A percentile compares a stretch with the other conserved stretches of the same genome.
Evolutionary conservation across 2,113 vertebrate genomes (phyloP).

Genomic region (Pavo muticus): DNA sequence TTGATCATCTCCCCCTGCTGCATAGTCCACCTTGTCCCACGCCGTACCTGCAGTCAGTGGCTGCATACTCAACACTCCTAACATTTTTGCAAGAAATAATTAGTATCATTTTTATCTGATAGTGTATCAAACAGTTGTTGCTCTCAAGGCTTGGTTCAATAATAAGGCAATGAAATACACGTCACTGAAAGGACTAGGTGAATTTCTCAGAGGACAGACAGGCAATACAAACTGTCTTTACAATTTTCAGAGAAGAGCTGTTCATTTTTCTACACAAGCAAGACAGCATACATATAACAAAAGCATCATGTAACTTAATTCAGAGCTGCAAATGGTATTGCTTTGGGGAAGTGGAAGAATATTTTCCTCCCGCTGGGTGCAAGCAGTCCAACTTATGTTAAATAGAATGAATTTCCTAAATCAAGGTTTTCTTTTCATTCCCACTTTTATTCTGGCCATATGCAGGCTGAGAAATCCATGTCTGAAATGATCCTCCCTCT

Average conservation of each 20-base stretch:
- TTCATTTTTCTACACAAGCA: background rate
- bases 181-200: background rate
- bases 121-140: background rate
- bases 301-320: background rate
- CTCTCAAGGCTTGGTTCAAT: background rate
- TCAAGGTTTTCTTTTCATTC: background rate
- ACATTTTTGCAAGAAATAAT: background rate
- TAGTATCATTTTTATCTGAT: background rate
- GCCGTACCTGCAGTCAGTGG: background rate
- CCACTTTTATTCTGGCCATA: background rate
- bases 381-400: background rate
- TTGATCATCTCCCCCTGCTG: slow-evolving; percentile 2
- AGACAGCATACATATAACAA: background rate
- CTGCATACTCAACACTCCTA: background rate
- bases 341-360: background rate
- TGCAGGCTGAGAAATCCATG: background rate
- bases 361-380: background rate
- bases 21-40: background rate
- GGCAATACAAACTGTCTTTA: background rate
- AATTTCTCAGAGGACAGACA: background rate
- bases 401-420: background rate
- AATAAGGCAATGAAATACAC: background rate
- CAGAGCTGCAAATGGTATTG: background rate
- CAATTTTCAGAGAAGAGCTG: background rate
- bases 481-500: background rate